Evolutionary conservation across 2,888 invertebrate species (phyloP), one percentile per base, ranked within the genome.

Genomic region (Polietes domitor): DNA sequence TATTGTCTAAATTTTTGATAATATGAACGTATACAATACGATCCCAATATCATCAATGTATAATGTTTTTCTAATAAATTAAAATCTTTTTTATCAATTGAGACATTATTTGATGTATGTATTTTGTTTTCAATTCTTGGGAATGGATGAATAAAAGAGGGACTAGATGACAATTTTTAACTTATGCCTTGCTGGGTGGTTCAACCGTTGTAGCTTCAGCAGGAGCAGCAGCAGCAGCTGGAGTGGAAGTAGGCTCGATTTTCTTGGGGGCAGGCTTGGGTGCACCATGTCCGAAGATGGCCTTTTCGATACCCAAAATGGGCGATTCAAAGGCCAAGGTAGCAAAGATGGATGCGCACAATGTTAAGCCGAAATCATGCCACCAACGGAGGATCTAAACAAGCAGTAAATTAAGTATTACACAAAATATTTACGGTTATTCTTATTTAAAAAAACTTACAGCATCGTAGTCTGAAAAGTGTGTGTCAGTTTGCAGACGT

Each of bases 291-390:
- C 88, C 88, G 43, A 92, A 91, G 37, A 92, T 89, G 10, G 92
- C 87, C 47, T 92, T 93, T 85, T 93, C 93, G 65, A 93, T 89
- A 43, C 91, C 91, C 65, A 93, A 86, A 82, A 93, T 90, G 4
- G 93, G 93, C 0, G 93, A 90, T 87, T 93, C 93, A 83, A 93
- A 93, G 17, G 92, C 91, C 78, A 93, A 86, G 1, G 92, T 92
- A 85, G 92, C 92, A 73, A 93, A 89, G 26, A 92, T 88, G 9
- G 93, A 91, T 4, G 92, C 76, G 2, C 90, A 87, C 55, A 93
- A 83, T 10, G 91, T 89, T 9, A 92, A 88, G 32, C 92, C 89
- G 72, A 93, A 91, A 88, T 93, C 92, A 10, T 92, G 91, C 90
- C 93, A 92, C 89, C 92, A 93, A 63, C 89, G 88, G 82, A 92